A percentile compares a stretch with the other conserved stretches of the same genome.
Conservation (phyloP, 2,113 vertebrate genomes). For the Saimiri boliviensis region DNA sequence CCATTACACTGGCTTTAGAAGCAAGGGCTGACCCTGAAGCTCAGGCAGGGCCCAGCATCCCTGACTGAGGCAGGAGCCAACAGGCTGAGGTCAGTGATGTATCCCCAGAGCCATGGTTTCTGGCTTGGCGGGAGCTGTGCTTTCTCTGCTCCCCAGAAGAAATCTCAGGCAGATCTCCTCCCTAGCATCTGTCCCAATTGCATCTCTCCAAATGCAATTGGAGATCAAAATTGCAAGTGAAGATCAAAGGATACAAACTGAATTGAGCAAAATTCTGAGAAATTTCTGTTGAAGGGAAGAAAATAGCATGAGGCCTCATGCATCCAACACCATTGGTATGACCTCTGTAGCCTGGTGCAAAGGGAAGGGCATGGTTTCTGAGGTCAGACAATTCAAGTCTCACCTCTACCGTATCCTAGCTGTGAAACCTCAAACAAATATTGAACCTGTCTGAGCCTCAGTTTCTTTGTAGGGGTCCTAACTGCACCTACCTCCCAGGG, state of each 20-base stretch:
- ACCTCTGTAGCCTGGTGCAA: not conserved
- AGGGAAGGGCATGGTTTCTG: not conserved
- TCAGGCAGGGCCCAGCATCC: not conserved
- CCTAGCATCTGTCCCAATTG: not conserved
- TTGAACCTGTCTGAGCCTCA: not conserved
- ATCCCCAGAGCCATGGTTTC: not conserved
- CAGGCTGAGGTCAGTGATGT: not conserved
- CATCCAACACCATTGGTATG: not conserved
- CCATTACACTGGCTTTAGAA: not conserved
- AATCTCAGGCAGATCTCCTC: not conserved
- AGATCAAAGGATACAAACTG: not conserved
- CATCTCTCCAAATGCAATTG: slow-evolving; percentile 34
- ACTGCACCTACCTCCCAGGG: not conserved
- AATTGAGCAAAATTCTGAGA: slow-evolving; percentile 11
- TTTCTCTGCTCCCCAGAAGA: not conserved
- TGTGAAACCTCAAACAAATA: not conserved
- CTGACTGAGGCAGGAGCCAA: not conserved
- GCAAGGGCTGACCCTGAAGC: not conserved
- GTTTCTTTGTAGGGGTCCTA: not conserved
- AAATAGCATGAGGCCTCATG: not conserved
- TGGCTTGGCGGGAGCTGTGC: not conserved
- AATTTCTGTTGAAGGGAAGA: not conserved
- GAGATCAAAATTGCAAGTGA: too few relatives aligned
- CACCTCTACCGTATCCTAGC: not conserved
- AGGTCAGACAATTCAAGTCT: not conserved